phyloP scores from a whole-genome alignment of 2,888 invertebrate species.

The Phyllotreta cruciferae region DNA sequence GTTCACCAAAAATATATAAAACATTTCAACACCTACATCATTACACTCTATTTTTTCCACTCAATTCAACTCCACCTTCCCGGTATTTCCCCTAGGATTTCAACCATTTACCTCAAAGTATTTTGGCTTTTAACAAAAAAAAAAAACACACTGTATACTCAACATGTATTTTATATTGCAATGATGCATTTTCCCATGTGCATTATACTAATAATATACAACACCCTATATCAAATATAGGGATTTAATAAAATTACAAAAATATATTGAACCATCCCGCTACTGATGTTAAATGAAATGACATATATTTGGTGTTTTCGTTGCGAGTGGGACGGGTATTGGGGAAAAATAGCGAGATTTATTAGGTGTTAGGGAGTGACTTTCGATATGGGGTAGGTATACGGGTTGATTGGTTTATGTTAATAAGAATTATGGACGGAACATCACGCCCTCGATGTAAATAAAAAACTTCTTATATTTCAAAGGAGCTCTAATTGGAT shows the following conservation, averaged over 20 bases:
- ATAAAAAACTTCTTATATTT: conserved; percentile 2
- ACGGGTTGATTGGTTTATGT: conserved; percentile 25
- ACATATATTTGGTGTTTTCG: conserved; percentile 18
- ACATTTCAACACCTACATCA: no score
- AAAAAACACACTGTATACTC: no score
- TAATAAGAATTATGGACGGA: conserved; percentile 21
- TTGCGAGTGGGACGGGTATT: conserved; percentile 4
- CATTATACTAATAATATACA: no score
- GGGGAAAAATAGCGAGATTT: conserved; percentile 24
- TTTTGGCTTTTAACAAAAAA: no score
- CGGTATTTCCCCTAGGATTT: no score
- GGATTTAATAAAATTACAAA: no score
- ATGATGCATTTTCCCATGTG: no score
- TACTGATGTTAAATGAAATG: conserved; percentile 11
- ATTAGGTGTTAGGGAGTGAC: conserved; percentile 28
- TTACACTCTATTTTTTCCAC: no score
- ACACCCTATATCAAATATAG: no score
- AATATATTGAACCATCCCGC: not conserved
- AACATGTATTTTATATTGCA: no score
- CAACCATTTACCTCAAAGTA: no score
- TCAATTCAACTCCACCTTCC: no score
- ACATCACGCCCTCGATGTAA: conserved; percentile 10
- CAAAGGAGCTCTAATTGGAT: not conserved
- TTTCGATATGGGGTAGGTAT: conserved; percentile 16
- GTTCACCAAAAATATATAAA: not conserved